Percentiles rank a stretch among this genome's conserved stretches.
Evolutionary conservation across 2,113 vertebrate species (phyloP).

Genomic region (Chunga burmeisteri): DNA sequence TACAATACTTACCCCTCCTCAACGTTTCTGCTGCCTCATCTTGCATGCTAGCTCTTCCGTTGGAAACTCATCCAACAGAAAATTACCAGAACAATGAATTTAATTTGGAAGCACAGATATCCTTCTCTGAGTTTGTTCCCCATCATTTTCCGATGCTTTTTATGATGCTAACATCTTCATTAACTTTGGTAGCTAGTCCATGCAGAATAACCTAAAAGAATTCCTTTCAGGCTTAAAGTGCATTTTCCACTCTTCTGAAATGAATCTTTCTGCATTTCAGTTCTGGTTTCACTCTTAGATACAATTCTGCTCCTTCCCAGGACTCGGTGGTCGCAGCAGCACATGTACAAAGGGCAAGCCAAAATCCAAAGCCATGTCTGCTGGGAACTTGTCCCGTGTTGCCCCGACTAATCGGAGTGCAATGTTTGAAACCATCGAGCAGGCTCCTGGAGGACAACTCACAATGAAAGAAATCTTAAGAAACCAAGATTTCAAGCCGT

Average conservation of each 20-base stretch:
- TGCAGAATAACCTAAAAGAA: neutral
- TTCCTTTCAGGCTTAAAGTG: neutral
- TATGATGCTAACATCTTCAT: neutral
- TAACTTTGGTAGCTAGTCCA: neutral
- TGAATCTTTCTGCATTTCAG: neutral
- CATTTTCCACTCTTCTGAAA: neutral
- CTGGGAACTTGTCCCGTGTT: neutral
- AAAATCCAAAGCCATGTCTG: neutral
- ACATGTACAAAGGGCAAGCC: neutral
- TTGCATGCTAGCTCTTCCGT: neutral
- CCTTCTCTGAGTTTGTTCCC: neutral
- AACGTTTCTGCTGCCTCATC: neutral
- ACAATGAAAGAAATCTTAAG: constrained; percentile 40
- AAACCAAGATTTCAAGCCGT: constrained; percentile 3
- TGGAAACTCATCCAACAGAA: neutral
- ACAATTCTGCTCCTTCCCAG: neutral
- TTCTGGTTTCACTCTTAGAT: neutral
- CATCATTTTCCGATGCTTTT: neutral
- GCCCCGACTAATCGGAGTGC: constrained; percentile 49
- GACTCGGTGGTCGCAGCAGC: neutral
- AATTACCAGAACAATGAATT: neutral
- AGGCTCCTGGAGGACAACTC: constrained; percentile 21
- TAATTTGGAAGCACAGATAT: neutral
- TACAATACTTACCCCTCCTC: neutral
- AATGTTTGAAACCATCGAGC: constrained; percentile 57